Conservation (phyloP, 2,888 invertebrate genomes). For the Mesorhabditis spiculigera region DNA sequence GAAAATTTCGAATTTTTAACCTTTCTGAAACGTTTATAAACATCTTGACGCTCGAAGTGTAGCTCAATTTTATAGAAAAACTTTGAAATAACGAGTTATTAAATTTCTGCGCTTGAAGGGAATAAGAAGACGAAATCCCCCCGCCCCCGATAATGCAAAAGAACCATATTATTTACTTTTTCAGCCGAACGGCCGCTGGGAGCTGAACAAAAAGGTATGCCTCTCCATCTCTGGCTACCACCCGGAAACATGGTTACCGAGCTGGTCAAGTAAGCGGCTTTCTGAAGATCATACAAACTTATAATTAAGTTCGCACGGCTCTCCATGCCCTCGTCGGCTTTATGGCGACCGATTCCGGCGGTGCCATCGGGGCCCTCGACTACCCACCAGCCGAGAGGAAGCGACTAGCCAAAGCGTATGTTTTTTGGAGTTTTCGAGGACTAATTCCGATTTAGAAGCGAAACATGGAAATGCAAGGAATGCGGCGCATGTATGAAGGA, state of each 20-base stretch:
- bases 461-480: slow-evolving; percentile 31
- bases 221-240: slow-evolving; percentile 90
- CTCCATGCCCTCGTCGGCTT: slow-evolving; percentile 86
- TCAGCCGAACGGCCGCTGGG: slow-evolving; percentile 87
- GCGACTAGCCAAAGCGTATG: slow-evolving; percentile 73
- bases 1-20: no score
- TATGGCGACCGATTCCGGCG: slow-evolving; percentile 84
- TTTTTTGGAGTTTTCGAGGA: background rate
- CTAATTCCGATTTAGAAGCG: slow-evolving; percentile 22
- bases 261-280: slow-evolving; percentile 75
- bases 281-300: slow-evolving; percentile 8
- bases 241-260: slow-evolving; percentile 96
- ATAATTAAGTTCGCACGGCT: slow-evolving; percentile 73
- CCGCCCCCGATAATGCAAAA: background rate
- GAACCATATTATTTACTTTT: slow-evolving; percentile 19
- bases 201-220: slow-evolving; percentile 88
- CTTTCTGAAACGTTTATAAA: no score
- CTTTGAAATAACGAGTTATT: no score
- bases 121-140: background rate
- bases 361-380: slow-evolving; percentile 85
- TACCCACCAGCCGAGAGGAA: slow-evolving; percentile 81
- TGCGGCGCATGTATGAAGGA: slow-evolving; percentile 35
- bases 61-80: no score
- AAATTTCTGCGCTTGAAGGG: no score
- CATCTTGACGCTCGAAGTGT: no score